Conservation (phyloP, 2,113 vertebrate species). For the Hystrix cristata region DNA sequence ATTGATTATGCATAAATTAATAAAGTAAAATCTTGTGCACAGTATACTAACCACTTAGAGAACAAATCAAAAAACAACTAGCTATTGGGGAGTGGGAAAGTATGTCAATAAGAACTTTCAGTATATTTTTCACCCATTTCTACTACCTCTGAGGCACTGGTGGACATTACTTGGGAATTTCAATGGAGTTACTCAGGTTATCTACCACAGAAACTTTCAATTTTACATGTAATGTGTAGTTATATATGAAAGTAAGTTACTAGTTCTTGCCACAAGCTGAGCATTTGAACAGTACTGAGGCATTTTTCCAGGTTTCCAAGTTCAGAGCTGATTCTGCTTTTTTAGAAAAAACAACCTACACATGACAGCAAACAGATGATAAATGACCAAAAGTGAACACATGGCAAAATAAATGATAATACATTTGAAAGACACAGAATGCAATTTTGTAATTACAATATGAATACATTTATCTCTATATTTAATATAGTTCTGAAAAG, state of each 20-base stretch:
- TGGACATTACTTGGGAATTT: not conserved
- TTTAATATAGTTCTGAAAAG: not conserved
- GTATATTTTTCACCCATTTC: not conserved
- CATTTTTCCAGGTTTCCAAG: not conserved
- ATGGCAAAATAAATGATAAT: not conserved
- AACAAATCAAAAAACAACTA: not conserved
- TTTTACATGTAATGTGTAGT: not conserved
- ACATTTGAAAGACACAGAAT: slow-evolving; percentile 58
- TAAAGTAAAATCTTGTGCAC: not conserved
- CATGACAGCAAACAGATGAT: not conserved
- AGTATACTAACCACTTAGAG: not conserved
- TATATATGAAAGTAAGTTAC: not conserved
- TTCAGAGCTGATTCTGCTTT: not conserved
- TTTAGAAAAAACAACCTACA: not conserved
- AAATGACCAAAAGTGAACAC: not conserved
- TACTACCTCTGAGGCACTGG: not conserved
- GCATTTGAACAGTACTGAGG: not conserved
- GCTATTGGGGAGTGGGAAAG: not conserved
- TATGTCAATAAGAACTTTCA: not conserved
- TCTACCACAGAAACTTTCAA: not conserved
- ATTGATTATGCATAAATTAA: not conserved
- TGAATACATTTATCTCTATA: slow-evolving; percentile 52
- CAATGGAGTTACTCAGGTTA: not conserved
- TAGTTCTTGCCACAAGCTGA: not conserved
- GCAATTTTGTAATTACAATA: slow-evolving; percentile 21